These are phyloP conservation scores for Penaeus indicus DNA, from an alignment of 1,140 invertebrate species.

Conservation along the genomic window DNA sequence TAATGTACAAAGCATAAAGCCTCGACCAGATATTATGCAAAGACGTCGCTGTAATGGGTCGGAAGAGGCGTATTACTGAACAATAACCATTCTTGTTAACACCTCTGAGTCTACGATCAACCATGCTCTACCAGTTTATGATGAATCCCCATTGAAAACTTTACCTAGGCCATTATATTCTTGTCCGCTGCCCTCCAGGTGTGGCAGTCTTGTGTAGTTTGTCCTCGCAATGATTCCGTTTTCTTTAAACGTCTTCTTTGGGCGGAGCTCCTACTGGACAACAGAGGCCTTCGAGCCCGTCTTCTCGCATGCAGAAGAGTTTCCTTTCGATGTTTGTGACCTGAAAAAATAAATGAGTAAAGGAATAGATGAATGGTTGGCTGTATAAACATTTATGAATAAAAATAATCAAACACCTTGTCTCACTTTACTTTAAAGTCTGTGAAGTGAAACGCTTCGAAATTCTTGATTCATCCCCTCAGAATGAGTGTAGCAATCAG, in stretches of 20 bases:
- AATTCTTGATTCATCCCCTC: not conserved
- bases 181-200: not conserved
- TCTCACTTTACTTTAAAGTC: no score
- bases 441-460: no score
- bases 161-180: not conserved
- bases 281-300: slow-evolving; percentile 49
- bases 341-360: slow-evolving; percentile 28
- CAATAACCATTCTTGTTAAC: not conserved
- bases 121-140: no score
- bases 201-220: not conserved
- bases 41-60: slow-evolving; percentile 4
- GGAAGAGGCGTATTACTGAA: slow-evolving; percentile 12
- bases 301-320: slow-evolving; percentile 50
- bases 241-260: slow-evolving; percentile 45
- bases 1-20: slow-evolving; percentile 45
- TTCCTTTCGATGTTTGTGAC: slow-evolving; percentile 44
- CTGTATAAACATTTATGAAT: no score
- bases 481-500: no score
- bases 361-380: no score
- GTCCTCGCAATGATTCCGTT: not conserved
- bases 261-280: slow-evolving; percentile 45
- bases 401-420: no score
- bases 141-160: no score
- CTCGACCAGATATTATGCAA: slow-evolving; percentile 53
- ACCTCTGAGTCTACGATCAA: not conserved